These are phyloP conservation scores for Pachliopta kotzebuea DNA, from an alignment of 2,888 invertebrate species.

Conservation along the genomic window DNA sequence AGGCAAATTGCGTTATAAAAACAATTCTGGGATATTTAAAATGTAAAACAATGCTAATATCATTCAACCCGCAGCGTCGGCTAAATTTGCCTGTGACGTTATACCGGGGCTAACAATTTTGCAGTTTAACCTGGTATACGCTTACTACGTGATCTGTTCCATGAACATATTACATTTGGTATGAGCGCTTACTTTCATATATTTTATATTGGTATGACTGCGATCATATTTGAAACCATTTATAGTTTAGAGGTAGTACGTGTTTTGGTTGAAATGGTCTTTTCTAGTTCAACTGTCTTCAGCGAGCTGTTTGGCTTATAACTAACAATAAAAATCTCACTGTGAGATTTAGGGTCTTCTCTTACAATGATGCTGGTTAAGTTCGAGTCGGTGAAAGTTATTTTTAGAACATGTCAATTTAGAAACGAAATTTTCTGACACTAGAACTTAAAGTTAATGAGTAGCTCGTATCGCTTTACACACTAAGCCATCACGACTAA, in stretches of 20 bases:
- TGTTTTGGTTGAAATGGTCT: not conserved
- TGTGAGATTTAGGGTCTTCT: no score
- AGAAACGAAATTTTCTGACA: no score
- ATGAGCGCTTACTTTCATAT: not conserved
- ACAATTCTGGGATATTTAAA: not conserved
- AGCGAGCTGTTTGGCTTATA: not conserved
- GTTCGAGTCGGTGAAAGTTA: no score
- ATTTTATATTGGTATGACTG: not conserved
- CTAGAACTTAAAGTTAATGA: no score
- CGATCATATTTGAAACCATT: not conserved
- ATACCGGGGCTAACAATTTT: slow-evolving; percentile 1
- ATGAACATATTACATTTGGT: slow-evolving; percentile 1
- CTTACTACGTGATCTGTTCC: slow-evolving; percentile 3
- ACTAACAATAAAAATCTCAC: no score
- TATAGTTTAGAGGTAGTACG: not conserved
- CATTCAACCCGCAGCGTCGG: not conserved
- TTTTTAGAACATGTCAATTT: no score
- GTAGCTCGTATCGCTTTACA: no score
- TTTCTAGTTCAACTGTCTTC: not conserved
- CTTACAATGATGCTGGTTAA: no score
- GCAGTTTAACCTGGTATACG: slow-evolving; percentile 4
- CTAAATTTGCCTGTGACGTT: not conserved
- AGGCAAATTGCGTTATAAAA: not conserved
- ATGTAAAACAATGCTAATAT: slow-evolving; percentile 4
- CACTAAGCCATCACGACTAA: no score